These are phyloP conservation scores for Brachynemurus nebulosus DNA, from an alignment of 2,888 invertebrate genomes.

Conservation along the genomic window DNA sequence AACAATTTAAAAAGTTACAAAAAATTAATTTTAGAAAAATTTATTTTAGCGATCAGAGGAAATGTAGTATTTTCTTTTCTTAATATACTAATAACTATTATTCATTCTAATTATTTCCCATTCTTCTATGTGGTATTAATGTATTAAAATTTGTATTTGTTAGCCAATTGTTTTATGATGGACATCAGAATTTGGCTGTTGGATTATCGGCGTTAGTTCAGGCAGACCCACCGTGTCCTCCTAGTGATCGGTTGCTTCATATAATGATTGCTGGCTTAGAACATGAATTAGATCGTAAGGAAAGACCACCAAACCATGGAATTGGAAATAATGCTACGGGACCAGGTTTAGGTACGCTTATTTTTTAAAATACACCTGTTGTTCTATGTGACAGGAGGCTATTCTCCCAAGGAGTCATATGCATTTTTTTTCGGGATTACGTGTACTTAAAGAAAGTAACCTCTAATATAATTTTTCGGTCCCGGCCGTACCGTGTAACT, in stretches of 20 bases:
- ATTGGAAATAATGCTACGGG: conserved; percentile 48
- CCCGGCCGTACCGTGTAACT: too few relatives aligned
- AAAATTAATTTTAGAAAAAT: too few relatives aligned
- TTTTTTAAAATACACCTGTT: neutral
- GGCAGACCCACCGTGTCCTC: conserved; percentile 88
- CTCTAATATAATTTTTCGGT: too few relatives aligned
- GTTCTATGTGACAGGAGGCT: too few relatives aligned
- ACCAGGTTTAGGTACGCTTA: conserved; percentile 41
- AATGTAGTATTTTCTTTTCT: neutral
- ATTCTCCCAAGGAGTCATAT: too few relatives aligned
- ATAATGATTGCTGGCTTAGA: conserved; percentile 75
- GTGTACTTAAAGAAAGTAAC: too few relatives aligned
- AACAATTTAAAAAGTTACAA: too few relatives aligned
- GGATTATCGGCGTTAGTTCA: conserved; percentile 71
- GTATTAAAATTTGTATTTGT: too few relatives aligned
- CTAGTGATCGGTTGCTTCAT: conserved; percentile 83
- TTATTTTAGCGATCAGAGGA: conserved; percentile 94
- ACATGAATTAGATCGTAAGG: conserved; percentile 62
- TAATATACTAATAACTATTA: neutral
- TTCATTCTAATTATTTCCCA: conserved; percentile 8
- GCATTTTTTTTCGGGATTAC: too few relatives aligned
- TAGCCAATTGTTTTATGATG: conserved; percentile 97
- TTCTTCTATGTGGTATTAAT: conserved; percentile 11
- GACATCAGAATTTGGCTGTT: conserved; percentile 83
- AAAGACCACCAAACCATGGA: conserved; percentile 41